Evolutionary conservation across 1,140 invertebrate species (phyloP).

Genomic region (Lerema accius): DNA sequence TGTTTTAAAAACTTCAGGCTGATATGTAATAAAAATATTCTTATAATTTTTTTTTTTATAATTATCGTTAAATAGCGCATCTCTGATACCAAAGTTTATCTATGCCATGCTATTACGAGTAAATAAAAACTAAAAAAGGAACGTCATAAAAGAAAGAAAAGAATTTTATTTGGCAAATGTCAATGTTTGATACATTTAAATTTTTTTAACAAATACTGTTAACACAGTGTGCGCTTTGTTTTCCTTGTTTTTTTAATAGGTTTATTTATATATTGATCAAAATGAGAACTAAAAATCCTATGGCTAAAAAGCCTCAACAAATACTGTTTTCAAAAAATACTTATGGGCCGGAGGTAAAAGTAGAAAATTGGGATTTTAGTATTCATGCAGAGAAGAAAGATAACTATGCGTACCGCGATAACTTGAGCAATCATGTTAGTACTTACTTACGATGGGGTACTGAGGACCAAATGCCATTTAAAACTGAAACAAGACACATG

Average conservation of each 20-base stretch:
- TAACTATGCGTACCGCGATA: slow-evolving; percentile 75
- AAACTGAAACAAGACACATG: slow-evolving; percentile 74
- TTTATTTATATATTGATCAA: slow-evolving; percentile 37
- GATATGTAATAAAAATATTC: too few relatives aligned
- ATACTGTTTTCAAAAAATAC: slow-evolving; percentile 79
- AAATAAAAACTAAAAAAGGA: too few relatives aligned
- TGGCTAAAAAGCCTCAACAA: slow-evolving; percentile 72
- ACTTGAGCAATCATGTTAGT: slow-evolving; percentile 73
- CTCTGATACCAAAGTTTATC: too few relatives aligned
- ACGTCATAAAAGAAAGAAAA: too few relatives aligned
- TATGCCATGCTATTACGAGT: too few relatives aligned
- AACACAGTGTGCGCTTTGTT: too few relatives aligned
- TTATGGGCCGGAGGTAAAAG: slow-evolving; percentile 72
- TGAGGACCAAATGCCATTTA: slow-evolving; percentile 55
- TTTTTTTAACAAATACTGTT: too few relatives aligned
- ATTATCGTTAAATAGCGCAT: too few relatives aligned
- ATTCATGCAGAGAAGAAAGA: slow-evolving; percentile 71
- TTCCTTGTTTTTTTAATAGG: neutral
- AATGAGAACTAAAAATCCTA: slow-evolving; percentile 67
- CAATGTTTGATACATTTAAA: too few relatives aligned
- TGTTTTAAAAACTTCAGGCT: too few relatives aligned
- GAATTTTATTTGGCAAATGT: too few relatives aligned
- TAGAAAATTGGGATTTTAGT: slow-evolving; percentile 74
- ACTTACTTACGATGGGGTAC: slow-evolving; percentile 74
- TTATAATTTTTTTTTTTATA: too few relatives aligned